A percentile compares a stretch with the other conserved stretches of the same genome.
Conservation (phyloP, 92 coral and sea anemone species). For the Pocillopora meandrina region DNA sequence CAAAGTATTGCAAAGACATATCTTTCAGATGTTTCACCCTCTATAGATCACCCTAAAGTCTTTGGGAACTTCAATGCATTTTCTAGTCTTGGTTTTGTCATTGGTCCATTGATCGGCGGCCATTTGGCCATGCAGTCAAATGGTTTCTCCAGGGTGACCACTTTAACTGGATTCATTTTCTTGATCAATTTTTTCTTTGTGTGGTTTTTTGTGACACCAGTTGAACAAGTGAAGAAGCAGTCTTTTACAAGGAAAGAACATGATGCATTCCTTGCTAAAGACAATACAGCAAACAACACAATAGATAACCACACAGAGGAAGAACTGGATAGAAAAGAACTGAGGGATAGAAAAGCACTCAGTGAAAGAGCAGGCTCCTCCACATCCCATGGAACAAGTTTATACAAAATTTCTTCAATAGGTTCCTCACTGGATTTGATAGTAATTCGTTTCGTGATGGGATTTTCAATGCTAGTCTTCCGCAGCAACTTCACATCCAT, state of each 20-base stretch:
- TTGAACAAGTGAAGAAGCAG: conserved; percentile 18
- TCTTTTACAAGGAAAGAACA: conserved; percentile 5
- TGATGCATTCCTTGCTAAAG: neutral
- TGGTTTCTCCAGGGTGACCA: conserved; percentile 82
- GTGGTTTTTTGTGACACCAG: conserved; percentile 66
- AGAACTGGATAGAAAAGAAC: conserved; percentile 7
- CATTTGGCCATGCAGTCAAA: conserved; percentile 86
- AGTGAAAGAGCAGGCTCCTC: neutral
- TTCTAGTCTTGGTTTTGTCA: conserved; percentile 90
- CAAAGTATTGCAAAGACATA: conserved; percentile 84
- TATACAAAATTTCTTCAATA: conserved; percentile 61
- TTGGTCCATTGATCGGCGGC: conserved; percentile 96
- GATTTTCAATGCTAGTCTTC: conserved; percentile 86
- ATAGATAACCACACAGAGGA: neutral
- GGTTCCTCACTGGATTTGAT: conserved; percentile 69
- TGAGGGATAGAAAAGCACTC: neutral
- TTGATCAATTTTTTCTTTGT: conserved; percentile 68
- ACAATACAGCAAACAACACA: neutral
- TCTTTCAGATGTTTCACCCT: conserved; percentile 83
- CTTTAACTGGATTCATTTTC: conserved; percentile 66
- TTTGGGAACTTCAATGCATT: conserved; percentile 93
- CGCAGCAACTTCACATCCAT: conserved; percentile 85
- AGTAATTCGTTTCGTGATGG: conserved; percentile 81
- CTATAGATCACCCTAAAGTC: conserved; percentile 74
- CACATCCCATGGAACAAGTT: conserved; percentile 11